A percentile compares a stretch with the other conserved stretches of the same genome.
Evolutionary conservation across 2,888 invertebrate species (phyloP).

Genomic region (Nephrotoma flavescens): DNA sequence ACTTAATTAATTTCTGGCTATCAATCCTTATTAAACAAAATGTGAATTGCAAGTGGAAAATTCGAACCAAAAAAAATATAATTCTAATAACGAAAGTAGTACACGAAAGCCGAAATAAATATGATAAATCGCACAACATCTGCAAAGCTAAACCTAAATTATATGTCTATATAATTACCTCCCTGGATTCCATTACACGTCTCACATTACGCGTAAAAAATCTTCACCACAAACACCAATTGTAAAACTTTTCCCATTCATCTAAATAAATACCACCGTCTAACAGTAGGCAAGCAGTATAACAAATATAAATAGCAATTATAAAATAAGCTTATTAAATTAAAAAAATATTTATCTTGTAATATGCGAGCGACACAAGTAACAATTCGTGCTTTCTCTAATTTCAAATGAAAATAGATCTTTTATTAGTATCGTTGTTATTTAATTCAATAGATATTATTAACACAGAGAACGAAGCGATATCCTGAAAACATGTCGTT

Average conservation of each 20-base stretch:
- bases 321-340: background rate
- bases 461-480: background rate
- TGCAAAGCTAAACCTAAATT: background rate
- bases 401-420: background rate
- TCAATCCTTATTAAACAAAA: too few species aligned
- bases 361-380: background rate
- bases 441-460: background rate
- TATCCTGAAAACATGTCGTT: too few species aligned
- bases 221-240: background rate
- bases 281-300: background rate
- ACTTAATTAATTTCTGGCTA: too few species aligned
- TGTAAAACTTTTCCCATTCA: background rate
- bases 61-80: too few species aligned
- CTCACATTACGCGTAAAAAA: background rate
- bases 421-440: background rate
- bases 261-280: background rate
- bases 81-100: too few species aligned
- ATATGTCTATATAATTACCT: background rate
- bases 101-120: too few species aligned
- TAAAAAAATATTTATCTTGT: background rate
- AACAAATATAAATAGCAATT: background rate
- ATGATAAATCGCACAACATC: background rate
- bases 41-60: too few species aligned
- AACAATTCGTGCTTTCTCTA: background rate
- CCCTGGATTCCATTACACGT: background rate